Percentiles rank a stretch among this genome's conserved stretches.
Conservation (phyloP, 1,140 invertebrate genomes). For the Streblospio benedicti region DNA sequence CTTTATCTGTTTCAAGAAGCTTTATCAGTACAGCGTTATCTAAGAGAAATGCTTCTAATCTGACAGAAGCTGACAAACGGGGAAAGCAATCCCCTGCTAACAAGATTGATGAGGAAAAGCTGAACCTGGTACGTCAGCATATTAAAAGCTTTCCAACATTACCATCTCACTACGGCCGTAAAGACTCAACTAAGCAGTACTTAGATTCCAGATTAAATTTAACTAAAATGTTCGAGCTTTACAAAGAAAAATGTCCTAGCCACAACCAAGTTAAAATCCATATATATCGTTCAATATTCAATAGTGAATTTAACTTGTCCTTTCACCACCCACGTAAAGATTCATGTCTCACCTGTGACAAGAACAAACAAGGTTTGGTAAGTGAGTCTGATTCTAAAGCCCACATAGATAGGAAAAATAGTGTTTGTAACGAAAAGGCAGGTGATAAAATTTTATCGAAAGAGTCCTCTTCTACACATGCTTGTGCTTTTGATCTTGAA, state of each 20-base stretch:
- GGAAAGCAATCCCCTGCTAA: constrained; percentile 16
- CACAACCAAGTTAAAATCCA: constrained; percentile 1
- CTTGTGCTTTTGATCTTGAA: constrained; percentile 18
- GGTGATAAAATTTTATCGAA: constrained; percentile 15
- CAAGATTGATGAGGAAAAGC: constrained; percentile 7
- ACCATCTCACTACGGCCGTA: constrained; percentile 19
- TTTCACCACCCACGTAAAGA: too few relatives aligned
- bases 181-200: constrained; percentile 17
- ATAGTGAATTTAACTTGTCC: constrained; percentile 22
- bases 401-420: constrained; percentile 13
- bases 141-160: constrained; percentile 20
- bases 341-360: too few relatives aligned
- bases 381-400: not conserved
- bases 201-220: constrained; percentile 15
- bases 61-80: constrained; percentile 13
- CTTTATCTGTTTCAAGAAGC: too few relatives aligned
- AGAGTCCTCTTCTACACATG: constrained; percentile 1
- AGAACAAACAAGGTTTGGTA: not conserved
- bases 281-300: constrained; percentile 17
- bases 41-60: too few relatives aligned
- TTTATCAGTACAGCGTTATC: too few relatives aligned
- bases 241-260: constrained; percentile 18
- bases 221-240: constrained; percentile 17
- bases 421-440: constrained; percentile 10
- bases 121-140: constrained; percentile 13